Evolutionary conservation across 1,140 invertebrate species (phyloP), one percentile per base, ranked within the genome.

Genomic region (Chrysoperla carnea): DNA sequence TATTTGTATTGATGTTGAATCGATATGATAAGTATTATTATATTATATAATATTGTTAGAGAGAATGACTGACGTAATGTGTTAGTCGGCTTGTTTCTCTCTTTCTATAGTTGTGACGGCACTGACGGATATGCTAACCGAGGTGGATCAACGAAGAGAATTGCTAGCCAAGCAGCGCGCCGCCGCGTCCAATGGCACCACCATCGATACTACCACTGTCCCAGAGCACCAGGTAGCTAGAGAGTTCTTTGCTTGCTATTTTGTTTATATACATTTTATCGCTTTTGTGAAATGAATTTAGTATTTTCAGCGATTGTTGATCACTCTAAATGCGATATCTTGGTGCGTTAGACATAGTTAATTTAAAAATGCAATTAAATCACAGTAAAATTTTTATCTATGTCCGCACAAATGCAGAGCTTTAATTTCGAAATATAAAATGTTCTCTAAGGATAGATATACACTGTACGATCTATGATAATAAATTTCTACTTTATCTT

Each of bases 121-220:
- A 56, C 76, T 80, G 67, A 73, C 75, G 60, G 76, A 74, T 54
- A 69, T 80, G 60, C 65, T 80, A 66, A 73, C 76, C 48, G 75
- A 78, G 61, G 74, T 78, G 54, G 67, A 72, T 54, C 67, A 73
- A 57, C 68, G 69, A 59, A 66, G 66, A 63, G 70, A 72, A 59
- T 60, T 69, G 52, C 62, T 62, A 59, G 60, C 64, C 54, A 48
- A 48, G 37, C 52, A 55, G 48, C 46, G 44, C n/a, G 47, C 44
- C 43, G 50, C n/a, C 17, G 17, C 17, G 67, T 72, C 54, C 67
- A 73, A 57, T 67, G 69, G 60, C 66, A 66, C 63, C 69, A 72
- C 59, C 60, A 69, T 52, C 62, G 61, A 59, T 60, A 64, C 54
- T 46, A 48, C 36, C 52, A 55, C 46, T 44, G 44, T 12, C 46